Conservation (phyloP, 1,140 invertebrate genomes). For the Dinoponera quadriceps region DNA sequence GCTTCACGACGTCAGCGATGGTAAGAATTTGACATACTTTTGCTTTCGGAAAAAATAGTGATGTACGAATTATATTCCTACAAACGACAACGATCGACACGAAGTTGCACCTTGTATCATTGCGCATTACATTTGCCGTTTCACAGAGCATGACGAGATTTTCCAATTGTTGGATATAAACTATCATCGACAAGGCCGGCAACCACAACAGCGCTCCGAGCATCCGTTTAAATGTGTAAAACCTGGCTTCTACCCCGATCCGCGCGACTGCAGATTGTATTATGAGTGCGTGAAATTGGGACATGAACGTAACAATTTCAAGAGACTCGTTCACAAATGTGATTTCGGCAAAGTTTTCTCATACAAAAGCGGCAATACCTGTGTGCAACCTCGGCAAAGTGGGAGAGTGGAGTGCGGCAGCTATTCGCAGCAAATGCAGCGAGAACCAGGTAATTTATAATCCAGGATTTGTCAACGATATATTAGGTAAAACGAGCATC, state of each 20-base stretch:
- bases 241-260: conserved; percentile 8
- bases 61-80: neutral
- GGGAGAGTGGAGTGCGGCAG: conserved; percentile 12
- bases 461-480: neutral
- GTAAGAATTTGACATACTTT: neutral
- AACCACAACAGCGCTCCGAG: neutral
- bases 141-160: neutral
- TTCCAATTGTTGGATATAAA: neutral
- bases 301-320: too few species aligned
- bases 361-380: neutral
- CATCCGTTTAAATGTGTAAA: neutral
- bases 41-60: neutral
- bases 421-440: neutral
- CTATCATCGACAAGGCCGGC: neutral
- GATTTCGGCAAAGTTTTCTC: conserved; percentile 13
- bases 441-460: conserved; percentile 16
- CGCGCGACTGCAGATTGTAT: conserved; percentile 1
- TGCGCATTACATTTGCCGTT: neutral
- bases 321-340: conserved; percentile 1
- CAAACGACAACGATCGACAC: neutral
- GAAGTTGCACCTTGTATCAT: neutral
- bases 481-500: neutral
- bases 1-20: neutral
- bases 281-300: neutral
- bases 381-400: neutral